Evolutionary conservation across 2,888 invertebrate genomes (phyloP).

Genomic region (Gerris lacustris): DNA sequence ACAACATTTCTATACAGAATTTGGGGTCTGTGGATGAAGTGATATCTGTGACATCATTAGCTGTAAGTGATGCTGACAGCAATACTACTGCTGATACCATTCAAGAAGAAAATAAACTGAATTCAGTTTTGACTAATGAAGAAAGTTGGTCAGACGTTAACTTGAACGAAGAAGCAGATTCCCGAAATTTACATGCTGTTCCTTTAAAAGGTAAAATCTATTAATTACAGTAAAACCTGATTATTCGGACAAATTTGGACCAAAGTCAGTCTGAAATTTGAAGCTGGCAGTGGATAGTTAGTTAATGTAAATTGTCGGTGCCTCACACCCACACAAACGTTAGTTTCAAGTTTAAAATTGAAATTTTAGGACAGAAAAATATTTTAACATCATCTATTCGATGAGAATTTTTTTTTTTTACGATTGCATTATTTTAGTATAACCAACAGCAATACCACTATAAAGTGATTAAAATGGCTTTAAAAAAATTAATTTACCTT

Average conservation of each 20-base stretch:
- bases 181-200: conserved; percentile 44
- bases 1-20: conserved; percentile 46
- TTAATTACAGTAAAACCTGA: neutral
- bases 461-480: no score
- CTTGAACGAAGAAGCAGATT: conserved; percentile 62
- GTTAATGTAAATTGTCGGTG: no score
- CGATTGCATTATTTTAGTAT: no score
- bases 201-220: conserved; percentile 34
- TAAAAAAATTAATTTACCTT: no score
- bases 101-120: conserved; percentile 30
- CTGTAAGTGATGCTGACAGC: conserved; percentile 32
- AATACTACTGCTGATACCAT: conserved; percentile 29
- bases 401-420: no score
- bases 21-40: conserved; percentile 70
- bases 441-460: no score
- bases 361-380: no score
- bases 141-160: conserved; percentile 91
- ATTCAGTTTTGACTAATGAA: conserved; percentile 43
- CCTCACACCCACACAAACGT: no score
- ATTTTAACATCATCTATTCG: no score
- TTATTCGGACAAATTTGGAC: neutral
- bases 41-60: conserved; percentile 30
- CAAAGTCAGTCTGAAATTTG: no score
- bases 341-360: no score
- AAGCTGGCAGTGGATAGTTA: no score